Conservation (phyloP, 2,888 invertebrate species). For the Pilophorus perplexus region DNA sequence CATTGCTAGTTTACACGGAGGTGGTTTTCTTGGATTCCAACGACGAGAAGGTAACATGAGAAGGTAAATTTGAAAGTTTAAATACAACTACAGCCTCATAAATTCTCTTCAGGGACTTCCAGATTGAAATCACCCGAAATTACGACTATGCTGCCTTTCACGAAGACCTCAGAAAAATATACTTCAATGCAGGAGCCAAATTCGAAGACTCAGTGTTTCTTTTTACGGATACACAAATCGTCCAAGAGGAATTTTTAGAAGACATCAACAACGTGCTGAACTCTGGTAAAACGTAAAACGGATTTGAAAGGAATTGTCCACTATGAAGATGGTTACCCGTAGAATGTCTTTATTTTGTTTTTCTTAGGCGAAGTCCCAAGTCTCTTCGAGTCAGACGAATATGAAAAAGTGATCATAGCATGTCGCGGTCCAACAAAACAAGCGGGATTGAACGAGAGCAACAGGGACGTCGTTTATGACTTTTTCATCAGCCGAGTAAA, state of each 20-base stretch:
- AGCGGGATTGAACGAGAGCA: constrained; percentile 63
- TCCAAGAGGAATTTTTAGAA: constrained; percentile 85
- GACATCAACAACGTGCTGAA: constrained; percentile 90
- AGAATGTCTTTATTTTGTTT: too few species aligned
- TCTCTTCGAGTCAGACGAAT: constrained; percentile 82
- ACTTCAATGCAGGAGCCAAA: constrained; percentile 71
- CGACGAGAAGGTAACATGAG: too few species aligned
- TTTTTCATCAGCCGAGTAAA: constrained; percentile 82
- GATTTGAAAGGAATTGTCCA: too few species aligned
- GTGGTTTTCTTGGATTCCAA: too few species aligned
- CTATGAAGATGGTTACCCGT: too few species aligned
- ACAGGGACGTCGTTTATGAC: constrained; percentile 76
- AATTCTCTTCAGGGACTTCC: constrained; percentile 68
- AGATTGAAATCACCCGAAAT: constrained; percentile 80
- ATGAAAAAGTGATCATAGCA: constrained; percentile 76
- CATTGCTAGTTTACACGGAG: too few species aligned
- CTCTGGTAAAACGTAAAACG: constrained; percentile 73
- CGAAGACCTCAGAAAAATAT: constrained; percentile 78
- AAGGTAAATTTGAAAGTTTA: too few species aligned
- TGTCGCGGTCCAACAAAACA: constrained; percentile 70
- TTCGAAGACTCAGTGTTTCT: constrained; percentile 78
- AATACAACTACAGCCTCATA: too few species aligned
- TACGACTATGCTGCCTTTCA: constrained; percentile 82
- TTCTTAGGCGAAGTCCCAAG: constrained; percentile 88
- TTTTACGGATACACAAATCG: constrained; percentile 86